Conservation (phyloP, 1,140 invertebrate genomes). For the Cherax quadricarinatus region DNA sequence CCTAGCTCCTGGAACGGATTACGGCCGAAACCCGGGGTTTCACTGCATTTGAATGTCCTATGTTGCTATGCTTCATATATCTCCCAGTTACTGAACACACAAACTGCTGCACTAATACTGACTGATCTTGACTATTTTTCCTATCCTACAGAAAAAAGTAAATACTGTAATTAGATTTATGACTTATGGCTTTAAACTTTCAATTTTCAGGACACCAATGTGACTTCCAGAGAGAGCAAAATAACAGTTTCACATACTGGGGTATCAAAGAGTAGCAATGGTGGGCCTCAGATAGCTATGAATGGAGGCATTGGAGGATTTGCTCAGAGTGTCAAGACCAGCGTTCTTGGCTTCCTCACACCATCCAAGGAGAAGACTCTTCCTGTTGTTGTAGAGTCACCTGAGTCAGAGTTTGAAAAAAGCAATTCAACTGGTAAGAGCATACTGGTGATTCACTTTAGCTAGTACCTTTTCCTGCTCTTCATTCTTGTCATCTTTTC, state of each 20-base stretch:
- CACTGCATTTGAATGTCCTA: too few species aligned
- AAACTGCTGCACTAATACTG: too few species aligned
- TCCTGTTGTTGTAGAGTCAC: conserved; percentile 50
- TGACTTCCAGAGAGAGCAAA: not conserved
- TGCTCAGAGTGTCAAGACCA: conserved; percentile 46
- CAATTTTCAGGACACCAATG: conserved; percentile 15
- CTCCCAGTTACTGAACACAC: too few species aligned
- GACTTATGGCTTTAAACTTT: too few species aligned
- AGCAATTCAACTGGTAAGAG: conserved; percentile 41
- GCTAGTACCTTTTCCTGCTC: not conserved
- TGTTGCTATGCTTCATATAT: too few species aligned
- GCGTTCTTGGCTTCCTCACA: conserved; percentile 49
- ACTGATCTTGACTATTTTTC: too few species aligned
- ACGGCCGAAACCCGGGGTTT: too few species aligned
- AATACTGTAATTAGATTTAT: too few species aligned
- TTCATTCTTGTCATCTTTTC: not conserved
- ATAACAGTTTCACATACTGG: not conserved
- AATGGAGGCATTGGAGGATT: conserved; percentile 51
- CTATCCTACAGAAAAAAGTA: too few species aligned
- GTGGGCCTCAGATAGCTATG: not conserved
- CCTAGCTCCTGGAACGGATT: too few species aligned
- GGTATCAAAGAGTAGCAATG: not conserved
- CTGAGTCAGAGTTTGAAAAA: conserved; percentile 61
- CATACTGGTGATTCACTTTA: not conserved
- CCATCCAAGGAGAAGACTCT: conserved; percentile 28